phyloP scores from a whole-genome alignment of 1,140 invertebrate genomes.

The Trissolcus basalis region DNA sequence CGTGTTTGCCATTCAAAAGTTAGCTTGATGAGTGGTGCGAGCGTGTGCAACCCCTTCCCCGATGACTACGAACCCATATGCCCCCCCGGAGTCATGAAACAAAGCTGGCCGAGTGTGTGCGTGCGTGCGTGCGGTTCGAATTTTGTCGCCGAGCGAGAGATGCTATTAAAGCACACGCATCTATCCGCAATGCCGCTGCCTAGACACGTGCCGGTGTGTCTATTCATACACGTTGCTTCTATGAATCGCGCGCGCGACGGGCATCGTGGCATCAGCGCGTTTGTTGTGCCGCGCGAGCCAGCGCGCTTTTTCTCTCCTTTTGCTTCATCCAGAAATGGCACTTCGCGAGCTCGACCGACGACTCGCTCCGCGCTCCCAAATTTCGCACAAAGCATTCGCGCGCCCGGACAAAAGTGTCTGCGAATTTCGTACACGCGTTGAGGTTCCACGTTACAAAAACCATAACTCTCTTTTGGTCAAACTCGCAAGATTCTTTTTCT shows the following conservation, averaged over 20 bases:
- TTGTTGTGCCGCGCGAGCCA: conserved; percentile 46
- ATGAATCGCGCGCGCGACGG: conserved; percentile 32
- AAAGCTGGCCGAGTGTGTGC: conserved; percentile 5
- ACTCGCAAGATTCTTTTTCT: too few species aligned
- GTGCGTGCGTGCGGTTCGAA: conserved; percentile 48
- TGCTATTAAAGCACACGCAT: conserved; percentile 59
- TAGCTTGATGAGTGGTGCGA: conserved; percentile 26
- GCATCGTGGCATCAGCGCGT: conserved; percentile 36
- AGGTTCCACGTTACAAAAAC: not conserved
- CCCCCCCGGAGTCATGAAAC: conserved; percentile 33
- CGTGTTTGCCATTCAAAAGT: conserved; percentile 50
- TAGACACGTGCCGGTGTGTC: conserved; percentile 64
- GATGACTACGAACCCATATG: conserved; percentile 34
- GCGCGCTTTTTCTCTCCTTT: conserved; percentile 35
- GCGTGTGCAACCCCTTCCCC: conserved; percentile 17
- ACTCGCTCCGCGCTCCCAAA: conserved; percentile 8
- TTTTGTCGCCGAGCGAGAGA: conserved; percentile 59
- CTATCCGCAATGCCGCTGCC: conserved; percentile 44
- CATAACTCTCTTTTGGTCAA: too few species aligned
- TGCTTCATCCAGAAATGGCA: conserved; percentile 23
- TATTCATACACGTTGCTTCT: conserved; percentile 55
- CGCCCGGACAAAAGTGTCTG: conserved; percentile 4
- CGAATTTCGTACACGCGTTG: not conserved
- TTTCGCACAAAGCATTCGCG: conserved; percentile 10
- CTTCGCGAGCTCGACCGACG: not conserved